These are phyloP conservation scores for Neotoma lepida DNA, from an alignment of 2,113 vertebrate genomes.

Conservation along the genomic window DNA sequence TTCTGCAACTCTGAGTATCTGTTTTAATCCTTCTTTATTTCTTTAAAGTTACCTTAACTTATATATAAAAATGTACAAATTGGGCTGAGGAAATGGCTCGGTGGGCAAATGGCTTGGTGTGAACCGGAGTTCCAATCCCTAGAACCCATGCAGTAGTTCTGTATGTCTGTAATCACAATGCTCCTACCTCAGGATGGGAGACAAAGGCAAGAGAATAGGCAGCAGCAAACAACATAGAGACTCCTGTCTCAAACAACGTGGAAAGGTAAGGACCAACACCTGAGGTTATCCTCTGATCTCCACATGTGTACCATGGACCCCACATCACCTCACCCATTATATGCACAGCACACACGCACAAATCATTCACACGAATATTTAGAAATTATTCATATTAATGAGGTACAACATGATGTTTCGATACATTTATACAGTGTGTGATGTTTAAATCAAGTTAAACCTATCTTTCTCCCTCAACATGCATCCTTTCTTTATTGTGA, in stretches of 20 bases:
- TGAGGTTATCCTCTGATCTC: not conserved
- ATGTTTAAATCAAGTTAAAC: not conserved
- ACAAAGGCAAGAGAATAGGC: not conserved
- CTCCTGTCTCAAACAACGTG: not conserved
- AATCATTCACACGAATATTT: not conserved
- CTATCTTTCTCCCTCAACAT: not conserved
- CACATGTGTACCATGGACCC: not conserved
- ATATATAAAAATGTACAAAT: not conserved
- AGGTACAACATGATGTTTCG: not conserved
- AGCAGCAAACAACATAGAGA: not conserved
- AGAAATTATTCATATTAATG: not conserved
- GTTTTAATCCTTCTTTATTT: not conserved
- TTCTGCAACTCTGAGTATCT: not conserved
- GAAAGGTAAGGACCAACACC: not conserved
- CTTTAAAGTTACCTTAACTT: not conserved
- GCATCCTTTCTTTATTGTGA: not conserved
- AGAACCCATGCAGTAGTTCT: not conserved
- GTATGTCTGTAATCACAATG: not conserved
- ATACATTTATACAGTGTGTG: not conserved
- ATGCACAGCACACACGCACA: not conserved
- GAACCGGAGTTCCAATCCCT: not conserved
- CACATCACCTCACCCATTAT: not conserved
- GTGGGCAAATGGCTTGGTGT: not conserved
- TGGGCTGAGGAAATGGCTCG: not conserved
- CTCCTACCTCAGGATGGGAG: not conserved